These are phyloP conservation scores for Chloroceryle aenea DNA, from an alignment of 2,113 vertebrate genomes.

Conservation along the genomic window DNA sequence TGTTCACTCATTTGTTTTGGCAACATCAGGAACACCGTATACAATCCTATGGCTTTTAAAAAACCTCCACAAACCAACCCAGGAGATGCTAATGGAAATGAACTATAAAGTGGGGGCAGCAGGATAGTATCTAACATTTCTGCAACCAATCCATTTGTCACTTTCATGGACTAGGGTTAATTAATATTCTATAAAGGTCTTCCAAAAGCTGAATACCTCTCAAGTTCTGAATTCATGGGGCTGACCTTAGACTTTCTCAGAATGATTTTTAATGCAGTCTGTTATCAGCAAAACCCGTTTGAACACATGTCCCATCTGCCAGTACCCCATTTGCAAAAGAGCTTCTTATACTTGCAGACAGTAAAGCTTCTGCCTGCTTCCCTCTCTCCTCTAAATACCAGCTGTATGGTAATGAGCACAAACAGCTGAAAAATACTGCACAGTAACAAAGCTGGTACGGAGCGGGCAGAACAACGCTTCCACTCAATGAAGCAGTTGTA, in stretches of 20 bases:
- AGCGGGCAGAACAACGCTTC: slow-evolving; percentile 84
- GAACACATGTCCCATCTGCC: slow-evolving; percentile 92
- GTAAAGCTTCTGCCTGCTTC: slow-evolving; percentile 83
- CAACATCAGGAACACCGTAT: not conserved
- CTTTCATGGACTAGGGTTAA: slow-evolving; percentile 63
- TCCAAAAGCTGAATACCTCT: slow-evolving; percentile 79
- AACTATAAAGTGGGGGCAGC: not conserved
- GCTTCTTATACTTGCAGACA: slow-evolving; percentile 83
- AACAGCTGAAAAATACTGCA: slow-evolving; percentile 88
- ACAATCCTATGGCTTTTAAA: fast-evolving
- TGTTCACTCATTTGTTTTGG: not conserved
- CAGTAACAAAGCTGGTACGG: slow-evolving; percentile 87
- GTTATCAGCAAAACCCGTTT: slow-evolving; percentile 86
- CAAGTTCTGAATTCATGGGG: slow-evolving; percentile 79
- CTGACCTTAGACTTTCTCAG: slow-evolving; percentile 86
- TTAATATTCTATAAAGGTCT: slow-evolving; percentile 80
- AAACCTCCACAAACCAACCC: not conserved
- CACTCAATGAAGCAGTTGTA: slow-evolving; percentile 86
- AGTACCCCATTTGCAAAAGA: slow-evolving; percentile 81
- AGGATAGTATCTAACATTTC: slow-evolving; percentile 24
- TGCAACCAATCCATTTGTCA: slow-evolving; percentile 62
- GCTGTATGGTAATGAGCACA: slow-evolving; percentile 99
- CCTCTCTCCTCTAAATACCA: slow-evolving; percentile 88
- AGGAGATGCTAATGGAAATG: slow-evolving; percentile 2
- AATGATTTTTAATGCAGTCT: slow-evolving; percentile 84